Conservation (phyloP, 2,113 vertebrate genomes). For the Pelusios castaneus region DNA sequence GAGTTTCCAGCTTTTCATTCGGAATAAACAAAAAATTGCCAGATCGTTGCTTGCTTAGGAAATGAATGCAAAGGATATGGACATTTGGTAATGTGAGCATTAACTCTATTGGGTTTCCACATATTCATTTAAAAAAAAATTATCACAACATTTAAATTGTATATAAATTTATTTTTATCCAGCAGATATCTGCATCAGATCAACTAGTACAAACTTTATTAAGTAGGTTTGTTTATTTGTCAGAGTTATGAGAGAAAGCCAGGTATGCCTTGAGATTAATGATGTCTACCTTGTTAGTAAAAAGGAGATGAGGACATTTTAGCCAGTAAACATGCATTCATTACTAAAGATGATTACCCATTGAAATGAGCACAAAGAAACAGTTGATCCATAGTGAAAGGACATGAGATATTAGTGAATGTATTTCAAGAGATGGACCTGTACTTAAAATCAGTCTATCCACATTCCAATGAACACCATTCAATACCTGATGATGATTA, state of each 20-base stretch:
- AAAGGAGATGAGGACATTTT: background rate
- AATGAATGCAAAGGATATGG: slow-evolving; percentile 57
- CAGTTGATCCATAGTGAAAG: slow-evolving; percentile 18
- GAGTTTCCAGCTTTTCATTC: slow-evolving; percentile 67
- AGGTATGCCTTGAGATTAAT: background rate
- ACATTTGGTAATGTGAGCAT: slow-evolving; percentile 62
- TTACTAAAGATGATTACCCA: background rate
- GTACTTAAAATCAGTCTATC: background rate
- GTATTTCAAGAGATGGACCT: background rate
- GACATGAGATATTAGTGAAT: background rate
- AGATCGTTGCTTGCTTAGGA: slow-evolving; percentile 58
- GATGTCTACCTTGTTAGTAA: background rate
- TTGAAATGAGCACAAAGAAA: accelerated
- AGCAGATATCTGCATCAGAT: background rate
- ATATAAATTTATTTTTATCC: background rate
- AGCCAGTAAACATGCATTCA: background rate
- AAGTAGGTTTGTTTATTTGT: background rate
- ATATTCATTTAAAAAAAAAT: background rate
- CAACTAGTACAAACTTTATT: background rate
- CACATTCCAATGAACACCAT: background rate
- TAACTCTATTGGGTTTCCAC: slow-evolving; percentile 53
- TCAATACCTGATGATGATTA: background rate
- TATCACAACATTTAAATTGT: background rate
- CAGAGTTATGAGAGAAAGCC: background rate
- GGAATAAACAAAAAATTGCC: slow-evolving; percentile 58